Conservation (phyloP, 2,888 invertebrate genomes). For the Agonopterix arenella region DNA sequence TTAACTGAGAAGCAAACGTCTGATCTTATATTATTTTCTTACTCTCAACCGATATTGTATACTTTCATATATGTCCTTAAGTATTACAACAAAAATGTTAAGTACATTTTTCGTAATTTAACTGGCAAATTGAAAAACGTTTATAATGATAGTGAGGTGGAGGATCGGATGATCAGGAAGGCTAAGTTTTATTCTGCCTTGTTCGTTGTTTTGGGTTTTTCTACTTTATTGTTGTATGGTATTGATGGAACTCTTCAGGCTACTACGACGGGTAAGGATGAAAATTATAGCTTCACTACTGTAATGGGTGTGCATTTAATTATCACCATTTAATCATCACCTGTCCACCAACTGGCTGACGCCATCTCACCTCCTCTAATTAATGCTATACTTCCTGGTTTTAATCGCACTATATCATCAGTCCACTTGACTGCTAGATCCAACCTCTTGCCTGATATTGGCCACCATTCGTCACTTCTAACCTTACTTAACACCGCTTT, state of each 20-base stretch:
- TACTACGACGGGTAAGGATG: neutral
- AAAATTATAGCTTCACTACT: too few relatives aligned
- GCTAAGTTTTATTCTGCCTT: constrained; percentile 20
- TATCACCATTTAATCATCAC: too few relatives aligned
- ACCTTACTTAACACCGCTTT: too few relatives aligned
- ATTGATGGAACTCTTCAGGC: constrained; percentile 18
- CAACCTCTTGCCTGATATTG: too few relatives aligned
- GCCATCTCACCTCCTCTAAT: too few relatives aligned
- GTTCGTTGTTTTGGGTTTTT: constrained; percentile 12
- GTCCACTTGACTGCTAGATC: too few relatives aligned
- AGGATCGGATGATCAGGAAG: constrained; percentile 34
- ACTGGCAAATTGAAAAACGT: constrained; percentile 18
- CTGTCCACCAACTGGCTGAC: too few relatives aligned
- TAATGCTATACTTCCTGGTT: too few relatives aligned
- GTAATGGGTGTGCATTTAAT: too few relatives aligned
- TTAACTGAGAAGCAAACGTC: constrained; percentile 18
- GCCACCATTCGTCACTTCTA: too few relatives aligned
- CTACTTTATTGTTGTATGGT: constrained; percentile 20
- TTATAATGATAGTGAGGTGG: constrained; percentile 34
- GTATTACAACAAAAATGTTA: constrained; percentile 4
- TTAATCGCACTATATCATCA: too few relatives aligned
- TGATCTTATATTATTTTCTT: constrained; percentile 9
- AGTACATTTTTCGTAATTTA: constrained; percentile 6
- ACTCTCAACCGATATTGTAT: constrained; percentile 11
- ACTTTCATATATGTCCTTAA: constrained; percentile 1